These are phyloP conservation scores for Beris morrisii DNA, from an alignment of 2,888 invertebrate genomes.

Conservation along the genomic window DNA sequence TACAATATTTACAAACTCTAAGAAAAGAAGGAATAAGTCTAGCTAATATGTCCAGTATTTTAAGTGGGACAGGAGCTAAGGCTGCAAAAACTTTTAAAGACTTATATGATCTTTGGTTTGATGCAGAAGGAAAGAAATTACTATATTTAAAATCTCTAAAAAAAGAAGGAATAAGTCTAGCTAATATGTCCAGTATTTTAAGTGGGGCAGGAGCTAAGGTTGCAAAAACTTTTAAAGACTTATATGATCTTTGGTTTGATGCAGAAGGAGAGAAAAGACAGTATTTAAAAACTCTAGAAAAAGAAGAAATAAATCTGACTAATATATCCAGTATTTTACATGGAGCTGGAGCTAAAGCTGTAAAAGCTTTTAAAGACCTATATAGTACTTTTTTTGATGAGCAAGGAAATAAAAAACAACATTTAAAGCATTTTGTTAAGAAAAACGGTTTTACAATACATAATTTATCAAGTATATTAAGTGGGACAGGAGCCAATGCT, in stretches of 20 bases:
- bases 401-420: no score
- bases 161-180: not conserved
- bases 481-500: no score
- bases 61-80: constrained; percentile 39
- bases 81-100: no score
- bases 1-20: not conserved
- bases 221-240: constrained; percentile 44
- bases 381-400: no score
- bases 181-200: constrained; percentile 22
- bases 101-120: no score
- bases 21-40: not conserved
- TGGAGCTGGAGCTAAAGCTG: constrained; percentile 38
- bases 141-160: constrained; percentile 19
- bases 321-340: no score
- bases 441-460: no score
- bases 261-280: constrained; percentile 14
- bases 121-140: constrained; percentile 32
- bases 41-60: not conserved
- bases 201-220: constrained; percentile 32
- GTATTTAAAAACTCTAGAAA: not conserved
- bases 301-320: no score
- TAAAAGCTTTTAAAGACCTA: no score
- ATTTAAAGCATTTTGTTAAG: no score
- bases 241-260: constrained; percentile 43
- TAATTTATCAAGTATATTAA: no score